phyloP scores from a whole-genome alignment of 92 coral and sea anemone species.

The Porites divaricata region DNA sequence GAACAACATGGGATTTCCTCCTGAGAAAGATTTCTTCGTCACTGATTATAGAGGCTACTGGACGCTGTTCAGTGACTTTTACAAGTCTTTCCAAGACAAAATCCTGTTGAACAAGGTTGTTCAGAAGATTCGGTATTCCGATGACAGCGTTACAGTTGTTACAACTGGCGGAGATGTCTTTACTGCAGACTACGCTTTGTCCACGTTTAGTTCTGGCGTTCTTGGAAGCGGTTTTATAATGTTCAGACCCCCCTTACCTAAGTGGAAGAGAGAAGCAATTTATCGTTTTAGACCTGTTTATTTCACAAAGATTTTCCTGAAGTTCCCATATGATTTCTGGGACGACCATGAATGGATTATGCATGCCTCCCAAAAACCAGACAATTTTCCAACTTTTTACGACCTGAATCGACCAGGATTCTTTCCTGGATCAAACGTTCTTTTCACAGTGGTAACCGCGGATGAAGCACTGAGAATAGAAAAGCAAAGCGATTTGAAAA shows the following conservation, averaged over 20 bases:
- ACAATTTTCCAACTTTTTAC: neutral
- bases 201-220: neutral
- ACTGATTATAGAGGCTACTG: slow-evolving; percentile 5
- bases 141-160: neutral
- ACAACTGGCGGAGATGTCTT: neutral
- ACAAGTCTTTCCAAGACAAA: neutral
- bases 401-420: neutral
- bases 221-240: neutral
- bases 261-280: slow-evolving; percentile 13
- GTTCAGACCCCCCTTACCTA: neutral
- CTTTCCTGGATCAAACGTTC: neutral
- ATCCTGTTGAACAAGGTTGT: slow-evolving; percentile 7
- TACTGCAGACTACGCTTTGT: neutral
- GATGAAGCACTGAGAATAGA: neutral
- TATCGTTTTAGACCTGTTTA: neutral
- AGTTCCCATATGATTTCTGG: slow-evolving; percentile 3
- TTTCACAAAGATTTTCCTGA: slow-evolving; percentile 5
- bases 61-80: neutral
- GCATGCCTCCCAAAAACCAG: neutral
- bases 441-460: neutral
- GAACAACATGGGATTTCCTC: neutral
- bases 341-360: slow-evolving; percentile 5
- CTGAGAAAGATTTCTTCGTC: neutral
- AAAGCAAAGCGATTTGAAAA: neutral
- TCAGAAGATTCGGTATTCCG: neutral